phyloP scores from a whole-genome alignment of 2,113 vertebrate species.

The Sterrhoptilus dennistouni region DNA sequence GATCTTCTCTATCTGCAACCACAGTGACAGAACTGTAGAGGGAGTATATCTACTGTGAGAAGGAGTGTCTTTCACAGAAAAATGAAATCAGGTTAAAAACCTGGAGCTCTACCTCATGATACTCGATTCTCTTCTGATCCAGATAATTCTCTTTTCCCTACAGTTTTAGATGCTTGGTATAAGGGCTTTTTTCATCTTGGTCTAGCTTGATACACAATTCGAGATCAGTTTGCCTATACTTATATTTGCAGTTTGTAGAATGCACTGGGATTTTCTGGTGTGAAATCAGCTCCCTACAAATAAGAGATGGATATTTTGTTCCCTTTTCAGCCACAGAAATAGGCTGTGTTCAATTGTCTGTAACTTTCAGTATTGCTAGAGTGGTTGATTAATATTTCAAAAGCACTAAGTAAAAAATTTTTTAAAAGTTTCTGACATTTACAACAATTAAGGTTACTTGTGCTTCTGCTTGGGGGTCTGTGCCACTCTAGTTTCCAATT shows the following conservation, averaged over 20 bases:
- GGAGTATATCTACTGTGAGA: neutral
- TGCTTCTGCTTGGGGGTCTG: neutral
- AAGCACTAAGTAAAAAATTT: neutral
- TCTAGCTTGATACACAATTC: neutral
- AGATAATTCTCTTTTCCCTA: neutral
- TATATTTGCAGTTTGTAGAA: neutral
- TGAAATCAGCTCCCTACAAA: neutral
- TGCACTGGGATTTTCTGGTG: neutral
- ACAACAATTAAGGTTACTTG: neutral
- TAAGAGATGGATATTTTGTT: neutral
- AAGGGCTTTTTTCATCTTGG: neutral
- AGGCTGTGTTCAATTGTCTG: neutral
- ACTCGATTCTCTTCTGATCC: neutral
- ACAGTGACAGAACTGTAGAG: neutral
- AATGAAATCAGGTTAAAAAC: neutral
- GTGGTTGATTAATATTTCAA: neutral
- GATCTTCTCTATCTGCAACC: neutral
- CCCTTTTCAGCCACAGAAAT: neutral
- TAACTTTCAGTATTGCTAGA: neutral
- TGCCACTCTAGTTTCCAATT: neutral
- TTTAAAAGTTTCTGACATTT: neutral
- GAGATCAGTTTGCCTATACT: neutral
- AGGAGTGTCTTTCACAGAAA: neutral
- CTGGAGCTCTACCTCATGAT: neutral
- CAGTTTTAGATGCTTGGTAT: neutral